A percentile compares a stretch with the other conserved stretches of the same genome.
Evolutionary conservation across 1,140 invertebrate species (phyloP).

Genomic region (Neotoxoptera formosana): DNA sequence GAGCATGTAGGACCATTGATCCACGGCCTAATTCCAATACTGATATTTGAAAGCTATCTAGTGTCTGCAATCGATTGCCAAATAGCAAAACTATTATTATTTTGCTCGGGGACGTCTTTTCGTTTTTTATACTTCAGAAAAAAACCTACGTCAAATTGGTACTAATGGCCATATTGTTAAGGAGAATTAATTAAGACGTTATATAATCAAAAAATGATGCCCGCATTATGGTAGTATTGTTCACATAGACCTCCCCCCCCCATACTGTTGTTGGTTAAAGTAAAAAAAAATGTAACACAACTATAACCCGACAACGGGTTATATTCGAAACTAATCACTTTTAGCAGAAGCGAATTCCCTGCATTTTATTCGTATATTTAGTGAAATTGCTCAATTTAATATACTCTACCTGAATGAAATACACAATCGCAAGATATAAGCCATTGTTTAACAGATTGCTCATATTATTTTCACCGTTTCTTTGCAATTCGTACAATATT

Average conservation of each 20-base stretch:
- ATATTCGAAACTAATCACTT: neutral
- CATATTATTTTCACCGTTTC: neutral
- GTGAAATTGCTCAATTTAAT: neutral
- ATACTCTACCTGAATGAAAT: neutral
- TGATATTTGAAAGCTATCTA: too few species aligned
- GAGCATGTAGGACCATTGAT: too few species aligned
- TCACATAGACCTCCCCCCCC: neutral
- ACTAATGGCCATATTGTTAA: neutral
- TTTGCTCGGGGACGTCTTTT: too few species aligned
- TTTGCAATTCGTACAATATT: neutral
- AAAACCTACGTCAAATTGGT: neutral
- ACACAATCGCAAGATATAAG: neutral
- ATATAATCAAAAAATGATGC: neutral
- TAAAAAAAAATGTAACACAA: neutral
- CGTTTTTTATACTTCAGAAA: too few species aligned
- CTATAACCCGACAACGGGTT: neutral
- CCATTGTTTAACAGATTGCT: neutral
- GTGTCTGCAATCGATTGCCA: too few species aligned
- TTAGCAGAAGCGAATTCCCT: neutral
- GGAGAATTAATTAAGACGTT: neutral
- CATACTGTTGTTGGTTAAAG: neutral
- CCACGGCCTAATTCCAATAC: too few species aligned
- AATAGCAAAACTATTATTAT: too few species aligned
- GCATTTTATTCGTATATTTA: neutral
- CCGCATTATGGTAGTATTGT: neutral